Evolutionary conservation across 2,797 vertebrate genomes (phyloP).

Genomic region (Silurus lanzhouensis): DNA sequence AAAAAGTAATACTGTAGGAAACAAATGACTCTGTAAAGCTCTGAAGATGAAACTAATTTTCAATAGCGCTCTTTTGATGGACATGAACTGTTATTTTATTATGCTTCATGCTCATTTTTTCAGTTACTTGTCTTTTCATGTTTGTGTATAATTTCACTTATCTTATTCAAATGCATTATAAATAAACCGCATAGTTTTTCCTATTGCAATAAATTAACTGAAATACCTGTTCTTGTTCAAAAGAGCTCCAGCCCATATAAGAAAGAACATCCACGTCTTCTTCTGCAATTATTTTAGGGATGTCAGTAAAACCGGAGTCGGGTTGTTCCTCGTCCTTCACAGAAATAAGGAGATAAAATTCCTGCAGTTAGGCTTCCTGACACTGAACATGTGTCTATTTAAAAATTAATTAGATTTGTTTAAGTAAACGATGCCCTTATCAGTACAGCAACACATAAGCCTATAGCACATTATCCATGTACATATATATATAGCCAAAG

Average conservation of each 20-base stretch:
- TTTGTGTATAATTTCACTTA: background rate
- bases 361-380: background rate
- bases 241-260: constrained; percentile 74
- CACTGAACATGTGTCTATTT: background rate
- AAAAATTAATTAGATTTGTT: background rate
- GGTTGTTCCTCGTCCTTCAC: constrained; percentile 69
- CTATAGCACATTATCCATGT: background rate
- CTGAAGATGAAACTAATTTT: background rate
- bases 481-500: background rate
- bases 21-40: background rate
- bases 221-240: background rate
- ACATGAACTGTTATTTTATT: background rate
- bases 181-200: background rate
- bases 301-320: constrained; percentile 67
- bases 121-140: background rate
- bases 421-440: background rate
- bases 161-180: background rate
- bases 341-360: background rate
- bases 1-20: background rate
- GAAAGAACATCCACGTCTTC: constrained; percentile 84
- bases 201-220: background rate
- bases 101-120: background rate
- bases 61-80: background rate
- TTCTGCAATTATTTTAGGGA: constrained; percentile 74
- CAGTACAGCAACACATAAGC: background rate